Conservation (phyloP, 2,113 vertebrate genomes). For the Melanocharis versteri region DNA sequence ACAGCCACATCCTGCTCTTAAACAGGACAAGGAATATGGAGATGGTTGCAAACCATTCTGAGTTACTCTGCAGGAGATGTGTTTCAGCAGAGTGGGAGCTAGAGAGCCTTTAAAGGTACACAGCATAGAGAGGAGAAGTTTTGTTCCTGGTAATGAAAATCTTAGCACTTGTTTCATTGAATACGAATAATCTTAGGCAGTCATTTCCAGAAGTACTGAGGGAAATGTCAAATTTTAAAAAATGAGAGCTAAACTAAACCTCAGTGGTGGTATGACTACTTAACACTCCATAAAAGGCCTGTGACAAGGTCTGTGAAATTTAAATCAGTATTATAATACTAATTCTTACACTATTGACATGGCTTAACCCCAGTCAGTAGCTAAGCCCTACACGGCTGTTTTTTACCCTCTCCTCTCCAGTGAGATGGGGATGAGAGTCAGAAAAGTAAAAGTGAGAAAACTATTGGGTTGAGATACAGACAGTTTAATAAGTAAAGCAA, state of each 20-base stretch:
- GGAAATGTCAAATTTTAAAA: not conserved
- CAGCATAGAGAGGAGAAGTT: not conserved
- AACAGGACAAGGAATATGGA: not conserved
- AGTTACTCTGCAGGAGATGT: not conserved
- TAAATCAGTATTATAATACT: not conserved
- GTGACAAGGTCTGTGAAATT: not conserved
- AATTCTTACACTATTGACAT: not conserved
- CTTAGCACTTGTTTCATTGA: not conserved
- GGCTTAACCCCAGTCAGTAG: not conserved
- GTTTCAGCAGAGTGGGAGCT: not conserved
- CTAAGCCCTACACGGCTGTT: not conserved
- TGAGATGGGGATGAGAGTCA: not conserved
- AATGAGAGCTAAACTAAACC: not conserved
- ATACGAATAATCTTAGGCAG: not conserved
- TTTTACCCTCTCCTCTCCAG: not conserved
- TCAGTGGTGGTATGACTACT: not conserved
- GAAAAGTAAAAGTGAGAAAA: not conserved
- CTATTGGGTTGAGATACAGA: not conserved
- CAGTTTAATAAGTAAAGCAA: not conserved
- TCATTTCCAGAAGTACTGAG: not conserved
- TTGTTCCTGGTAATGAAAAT: not conserved
- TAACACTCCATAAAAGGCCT: not conserved
- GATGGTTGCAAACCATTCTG: not conserved
- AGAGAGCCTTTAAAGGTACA: not conserved
- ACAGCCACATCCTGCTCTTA: not conserved